Evolutionary conservation across 2,797 vertebrate species (phyloP).

Genomic region (Macrochelys suwanniensis): DNA sequence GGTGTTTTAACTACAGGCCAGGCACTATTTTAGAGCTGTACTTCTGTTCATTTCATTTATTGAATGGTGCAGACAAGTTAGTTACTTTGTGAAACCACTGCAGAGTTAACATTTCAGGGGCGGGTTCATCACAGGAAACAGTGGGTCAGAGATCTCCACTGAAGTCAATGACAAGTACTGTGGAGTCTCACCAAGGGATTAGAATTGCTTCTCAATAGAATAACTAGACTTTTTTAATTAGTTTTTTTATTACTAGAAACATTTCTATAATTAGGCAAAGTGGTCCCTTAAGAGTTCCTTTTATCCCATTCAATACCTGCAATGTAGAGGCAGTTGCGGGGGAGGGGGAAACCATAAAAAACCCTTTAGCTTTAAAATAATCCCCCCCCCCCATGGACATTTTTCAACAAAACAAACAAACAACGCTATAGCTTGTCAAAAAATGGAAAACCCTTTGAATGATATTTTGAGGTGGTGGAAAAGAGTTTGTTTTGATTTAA

Average conservation of each 20-base stretch:
- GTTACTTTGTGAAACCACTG: not conserved
- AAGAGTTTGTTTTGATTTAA: no score
- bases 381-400: no score
- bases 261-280: not conserved
- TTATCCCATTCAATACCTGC: no score
- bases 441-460: not conserved
- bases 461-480: no score
- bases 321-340: no score
- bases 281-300: not conserved
- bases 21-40: constrained; percentile 23
- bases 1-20: constrained; percentile 13
- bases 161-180: not conserved
- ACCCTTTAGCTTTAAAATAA: no score
- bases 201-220: not conserved
- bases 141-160: no score
- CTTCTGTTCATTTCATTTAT: not conserved
- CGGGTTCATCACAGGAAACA: not conserved
- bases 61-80: not conserved
- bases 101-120: no score
- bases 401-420: no score
- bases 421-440: not conserved
- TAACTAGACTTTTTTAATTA: not conserved
- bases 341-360: no score
- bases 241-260: not conserved
- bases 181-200: not conserved